phyloP scores from a whole-genome alignment of 2,797 vertebrate species.

The Smutsia gigantea region DNA sequence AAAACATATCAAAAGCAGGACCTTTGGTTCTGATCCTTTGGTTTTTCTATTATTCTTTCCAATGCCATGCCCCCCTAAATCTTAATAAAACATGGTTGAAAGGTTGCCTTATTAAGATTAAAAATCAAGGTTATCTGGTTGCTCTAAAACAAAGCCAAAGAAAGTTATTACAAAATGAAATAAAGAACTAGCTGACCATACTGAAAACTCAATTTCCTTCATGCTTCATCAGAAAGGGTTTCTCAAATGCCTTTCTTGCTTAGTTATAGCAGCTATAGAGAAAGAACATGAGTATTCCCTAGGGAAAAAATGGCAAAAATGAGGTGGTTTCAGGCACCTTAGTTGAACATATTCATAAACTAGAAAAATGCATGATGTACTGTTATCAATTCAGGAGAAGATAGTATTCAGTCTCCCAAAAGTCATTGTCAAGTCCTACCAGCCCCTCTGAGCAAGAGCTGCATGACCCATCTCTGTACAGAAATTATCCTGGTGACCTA shows the following conservation, averaged over 20 bases:
- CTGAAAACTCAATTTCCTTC: constrained; percentile 19
- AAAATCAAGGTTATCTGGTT: constrained; percentile 21
- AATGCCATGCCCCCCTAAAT: background rate
- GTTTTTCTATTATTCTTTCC: background rate
- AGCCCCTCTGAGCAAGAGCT: background rate
- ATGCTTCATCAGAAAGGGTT: background rate
- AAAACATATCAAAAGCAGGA: background rate
- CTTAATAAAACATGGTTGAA: constrained; percentile 15
- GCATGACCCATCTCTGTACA: background rate
- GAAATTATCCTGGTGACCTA: background rate
- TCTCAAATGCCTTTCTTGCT: background rate
- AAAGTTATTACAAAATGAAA: constrained; percentile 8
- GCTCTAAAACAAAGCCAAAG: constrained; percentile 49
- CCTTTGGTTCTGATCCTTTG: background rate
- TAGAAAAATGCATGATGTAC: background rate
- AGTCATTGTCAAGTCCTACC: background rate
- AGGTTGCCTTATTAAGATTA: background rate
- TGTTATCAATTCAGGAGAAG: background rate
- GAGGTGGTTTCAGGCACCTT: background rate
- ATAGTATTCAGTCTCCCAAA: background rate
- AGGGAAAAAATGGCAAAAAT: background rate
- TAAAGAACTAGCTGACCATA: background rate
- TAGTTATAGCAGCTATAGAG: background rate
- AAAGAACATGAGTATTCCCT: background rate
- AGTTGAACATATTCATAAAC: constrained; percentile 22